Evolutionary conservation across 2,888 invertebrate genomes (phyloP).

Genomic region (Bombylius major): DNA sequence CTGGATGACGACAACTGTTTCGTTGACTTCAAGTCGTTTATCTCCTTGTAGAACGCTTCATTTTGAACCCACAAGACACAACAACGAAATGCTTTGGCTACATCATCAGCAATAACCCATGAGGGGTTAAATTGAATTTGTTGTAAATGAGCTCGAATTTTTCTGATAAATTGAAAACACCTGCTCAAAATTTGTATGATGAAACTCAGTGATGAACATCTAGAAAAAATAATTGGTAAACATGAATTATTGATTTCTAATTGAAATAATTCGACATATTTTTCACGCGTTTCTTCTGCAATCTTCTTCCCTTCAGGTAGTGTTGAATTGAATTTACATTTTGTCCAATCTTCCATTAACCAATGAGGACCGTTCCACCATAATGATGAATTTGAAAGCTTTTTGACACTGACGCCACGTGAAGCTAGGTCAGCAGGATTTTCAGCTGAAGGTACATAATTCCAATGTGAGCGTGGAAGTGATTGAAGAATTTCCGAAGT

Average conservation of each 20-base stretch:
- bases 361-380: conserved; percentile 15
- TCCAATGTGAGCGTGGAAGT: conserved; percentile 8
- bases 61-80: no score
- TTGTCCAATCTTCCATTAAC: conserved; percentile 1
- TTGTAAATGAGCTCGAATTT: neutral
- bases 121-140: no score
- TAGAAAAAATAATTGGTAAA: neutral
- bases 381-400: neutral
- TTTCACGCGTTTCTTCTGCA: no score
- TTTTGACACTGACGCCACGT: conserved; percentile 11
- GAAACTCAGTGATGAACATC: neutral
- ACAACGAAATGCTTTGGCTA: no score
- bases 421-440: conserved; percentile 19
- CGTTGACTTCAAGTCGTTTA: no score
- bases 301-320: no score
- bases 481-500: conserved; percentile 13
- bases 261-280: no score
- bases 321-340: neutral
- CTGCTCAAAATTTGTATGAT: neutral
- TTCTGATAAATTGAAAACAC: neutral
- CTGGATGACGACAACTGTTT: no score
- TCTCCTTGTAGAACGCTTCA: no score
- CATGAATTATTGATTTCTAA: no score
- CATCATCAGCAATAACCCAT: no score
- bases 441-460: conserved; percentile 12